phyloP scores from a whole-genome alignment of 2,113 vertebrate genomes.

The Channa maculata region DNA sequence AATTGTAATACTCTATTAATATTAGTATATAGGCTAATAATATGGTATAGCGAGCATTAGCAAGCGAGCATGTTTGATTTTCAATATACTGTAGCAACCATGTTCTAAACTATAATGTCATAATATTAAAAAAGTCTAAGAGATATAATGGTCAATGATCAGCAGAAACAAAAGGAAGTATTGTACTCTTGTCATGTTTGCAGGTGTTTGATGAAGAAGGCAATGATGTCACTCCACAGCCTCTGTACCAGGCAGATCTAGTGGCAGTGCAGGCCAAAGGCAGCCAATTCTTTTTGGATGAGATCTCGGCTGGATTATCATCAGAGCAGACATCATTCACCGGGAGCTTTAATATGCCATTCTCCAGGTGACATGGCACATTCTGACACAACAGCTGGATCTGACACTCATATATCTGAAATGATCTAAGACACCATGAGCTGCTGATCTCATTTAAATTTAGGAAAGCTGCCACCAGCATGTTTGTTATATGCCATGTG shows the following conservation, averaged over 20 bases:
- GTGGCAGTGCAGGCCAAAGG: constrained; percentile 58
- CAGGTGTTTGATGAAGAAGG: constrained; percentile 89
- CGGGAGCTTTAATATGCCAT: constrained; percentile 75
- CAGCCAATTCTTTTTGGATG: constrained; percentile 79
- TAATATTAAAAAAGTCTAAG: no score
- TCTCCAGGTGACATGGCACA: constrained; percentile 82
- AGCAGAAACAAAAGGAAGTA: no score
- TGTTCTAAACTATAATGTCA: no score
- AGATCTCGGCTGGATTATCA: constrained; percentile 71
- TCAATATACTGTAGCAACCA: no score
- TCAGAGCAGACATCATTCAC: constrained; percentile 77
- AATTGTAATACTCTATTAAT: no score
- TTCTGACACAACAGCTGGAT: background rate
- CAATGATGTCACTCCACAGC: constrained; percentile 89
- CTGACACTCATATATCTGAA: background rate
- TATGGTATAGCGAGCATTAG: no score
- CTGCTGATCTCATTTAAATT: background rate
- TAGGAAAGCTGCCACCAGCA: background rate
- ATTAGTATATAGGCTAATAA: no score
- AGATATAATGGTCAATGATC: background rate
- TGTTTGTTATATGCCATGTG: background rate
- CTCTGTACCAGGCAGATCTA: constrained; percentile 83
- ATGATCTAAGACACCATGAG: background rate
- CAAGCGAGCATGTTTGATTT: no score
- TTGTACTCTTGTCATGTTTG: constrained; percentile 19